Evolutionary conservation across 2,888 invertebrate species (phyloP), one percentile per base, ranked within the genome.

Genomic region (Meandrusa payeni): DNA sequence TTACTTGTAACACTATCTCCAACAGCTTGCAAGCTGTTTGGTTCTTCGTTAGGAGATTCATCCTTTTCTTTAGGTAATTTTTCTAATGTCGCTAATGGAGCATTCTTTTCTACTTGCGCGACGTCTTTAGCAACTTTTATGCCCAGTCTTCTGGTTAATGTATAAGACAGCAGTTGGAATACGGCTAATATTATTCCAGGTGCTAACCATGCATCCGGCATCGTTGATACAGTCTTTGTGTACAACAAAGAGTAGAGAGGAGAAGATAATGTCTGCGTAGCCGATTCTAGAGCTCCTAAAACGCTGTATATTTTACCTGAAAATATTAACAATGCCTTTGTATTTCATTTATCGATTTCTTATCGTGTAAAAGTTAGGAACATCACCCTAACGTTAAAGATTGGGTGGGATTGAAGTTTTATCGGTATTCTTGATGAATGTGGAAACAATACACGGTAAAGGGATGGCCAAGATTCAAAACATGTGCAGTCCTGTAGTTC

Each of bases 221-320:
- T 52, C 1, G 64, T 63, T 0, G 72, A 62, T 1, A 88, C 80
- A 11, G 88, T 88, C 46, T 65, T 75, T 38, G 72, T 74, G 49
- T 88, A 88, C 1, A 88, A 60, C n/a, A 80, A 52, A 1, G 85
- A 83, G 46, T 82, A 85, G 0, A 86, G 52, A 0, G 88, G 88
- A 0, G 81, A 80, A 0, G 83, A 71, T 12, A 87, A 46, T 0
- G 76, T 79, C 46, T 85, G 85, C 3, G 76, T 76, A 1, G 85
- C 85, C n/a, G 85, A 85, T 55, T 88, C 87, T 7, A 88, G 47
- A 1, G 86, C 83, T 0, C 86, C 85, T 24, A 87, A 51, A 2
- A 88, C 80, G 49, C 87, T 86, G 70, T 85, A 88, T 45, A 88
- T 83, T 77, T 88, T 88, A 59, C 88, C 88, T 88, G 75, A 3